Conservation (phyloP, 2,888 invertebrate genomes). For the Argyresthia goedartella region DNA sequence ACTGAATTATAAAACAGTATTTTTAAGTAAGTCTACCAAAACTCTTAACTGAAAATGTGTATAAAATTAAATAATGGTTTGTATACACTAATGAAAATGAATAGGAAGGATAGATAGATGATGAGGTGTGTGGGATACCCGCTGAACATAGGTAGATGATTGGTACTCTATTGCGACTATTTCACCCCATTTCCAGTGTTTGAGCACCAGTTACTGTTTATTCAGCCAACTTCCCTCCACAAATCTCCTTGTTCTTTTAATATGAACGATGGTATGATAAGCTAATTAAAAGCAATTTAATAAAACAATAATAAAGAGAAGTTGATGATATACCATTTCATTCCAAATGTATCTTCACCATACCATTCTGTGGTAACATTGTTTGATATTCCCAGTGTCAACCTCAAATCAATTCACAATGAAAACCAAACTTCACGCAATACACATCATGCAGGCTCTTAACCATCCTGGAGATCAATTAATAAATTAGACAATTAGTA, state of each 20-base stretch:
- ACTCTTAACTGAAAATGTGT: no score
- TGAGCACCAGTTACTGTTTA: no score
- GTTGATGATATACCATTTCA: conserved; percentile 58
- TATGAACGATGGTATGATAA: not conserved
- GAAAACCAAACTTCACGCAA: conserved; percentile 27
- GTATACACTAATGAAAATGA: no score
- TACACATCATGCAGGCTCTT: conserved; percentile 56
- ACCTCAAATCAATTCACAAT: not conserved
- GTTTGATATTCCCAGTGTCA: not conserved
- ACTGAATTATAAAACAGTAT: no score
- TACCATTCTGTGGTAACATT: conserved; percentile 1
- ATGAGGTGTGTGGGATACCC: not conserved
- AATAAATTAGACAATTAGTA: conserved; percentile 52
- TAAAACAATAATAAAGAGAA: conserved; percentile 16
- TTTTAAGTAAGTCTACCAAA: no score
- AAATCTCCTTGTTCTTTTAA: no score
- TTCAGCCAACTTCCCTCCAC: no score
- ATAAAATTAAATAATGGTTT: no score
- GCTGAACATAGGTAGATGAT: not conserved
- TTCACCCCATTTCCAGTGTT: no score
- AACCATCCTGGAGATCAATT: conserved; percentile 54
- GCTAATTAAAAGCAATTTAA: conserved; percentile 15
- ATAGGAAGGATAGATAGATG: no score
- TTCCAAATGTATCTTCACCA: conserved; percentile 56
- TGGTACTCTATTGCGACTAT: no score